Base-by-base conservation (phyloP, 1,140 invertebrate species). In the Pseudobourletiella spinata region DNA sequence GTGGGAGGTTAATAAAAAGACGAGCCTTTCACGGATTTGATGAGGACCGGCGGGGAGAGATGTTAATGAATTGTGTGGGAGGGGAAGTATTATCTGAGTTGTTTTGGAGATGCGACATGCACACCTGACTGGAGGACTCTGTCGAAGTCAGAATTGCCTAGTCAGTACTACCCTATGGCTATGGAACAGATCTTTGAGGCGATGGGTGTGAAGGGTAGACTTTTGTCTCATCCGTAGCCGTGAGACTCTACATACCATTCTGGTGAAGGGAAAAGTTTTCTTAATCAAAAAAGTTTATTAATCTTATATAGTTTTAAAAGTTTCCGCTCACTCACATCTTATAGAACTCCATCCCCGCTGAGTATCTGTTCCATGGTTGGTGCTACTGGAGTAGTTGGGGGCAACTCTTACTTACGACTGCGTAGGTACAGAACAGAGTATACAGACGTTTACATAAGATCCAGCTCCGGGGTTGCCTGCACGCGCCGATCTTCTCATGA, bases 251-350 rank as follows among this genome's bases (percentile, higher is more conserved):
- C 8, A 39, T 39, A 11, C 32, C n/a, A 11, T 39, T 8, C 32
- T 39, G 32, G 32, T 6, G 15, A 18, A 8, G 44, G 44, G 8
- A 4, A 46, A 46, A 46, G 44, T 46, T 46, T 46, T 46, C 44
- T 18, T 46, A 46, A 46, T 46, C 6, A 46, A 46, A 46, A 46
- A 46, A 46, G 15, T 46, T 46, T 46, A 46, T 46, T 6, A 46
- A 46, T 46, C 18, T 18, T n/a, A n/a, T n/a, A 11, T 8, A 39
- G 32, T 39, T 39, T 39, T n/a, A 8, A 39, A 39, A n/a, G 8
- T 39, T 11, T 8, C n/a, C n/a, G 32, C 32, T 39, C n/a, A 39
- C 32, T 39, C n/a, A 39, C n/a, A 39, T 39, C n/a, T 39, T 39
- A 39, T 39, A n/a, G 8, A 39, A 39, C 32, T n/a, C 32, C 32